phyloP scores from a whole-genome alignment of 2,797 vertebrate species.

The Ptychobarbus kaznakovi region DNA sequence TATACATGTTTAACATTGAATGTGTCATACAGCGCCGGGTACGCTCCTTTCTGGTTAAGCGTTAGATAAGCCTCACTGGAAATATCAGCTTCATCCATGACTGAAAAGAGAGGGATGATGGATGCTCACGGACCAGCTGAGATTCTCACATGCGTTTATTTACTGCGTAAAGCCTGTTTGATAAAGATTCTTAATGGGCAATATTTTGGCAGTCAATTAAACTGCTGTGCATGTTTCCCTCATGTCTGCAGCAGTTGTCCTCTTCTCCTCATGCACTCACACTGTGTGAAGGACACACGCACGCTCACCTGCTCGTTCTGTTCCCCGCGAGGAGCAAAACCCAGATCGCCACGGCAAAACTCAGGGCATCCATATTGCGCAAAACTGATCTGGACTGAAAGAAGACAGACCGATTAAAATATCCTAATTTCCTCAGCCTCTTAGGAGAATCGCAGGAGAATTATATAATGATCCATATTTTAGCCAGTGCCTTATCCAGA shows the following conservation, averaged over 20 bases:
- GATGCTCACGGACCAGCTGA: neutral
- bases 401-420: constrained; percentile 24
- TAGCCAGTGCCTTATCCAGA: neutral
- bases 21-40: no score
- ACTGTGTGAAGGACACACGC: neutral
- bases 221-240: neutral
- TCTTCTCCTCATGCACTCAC: neutral
- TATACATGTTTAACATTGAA: neutral
- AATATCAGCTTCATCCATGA: neutral
- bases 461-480: neutral
- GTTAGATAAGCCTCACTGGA: neutral
- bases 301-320: constrained; percentile 87
- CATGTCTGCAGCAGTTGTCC: neutral
- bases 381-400: constrained; percentile 2
- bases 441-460: neutral
- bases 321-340: constrained; percentile 81
- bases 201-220: no score
- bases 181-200: neutral
- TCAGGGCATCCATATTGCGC: constrained; percentile 81
- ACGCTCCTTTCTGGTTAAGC: no score
- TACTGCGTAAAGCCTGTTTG: neutral
- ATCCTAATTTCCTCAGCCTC: constrained; percentile 10
- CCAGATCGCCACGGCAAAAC: constrained; percentile 78
- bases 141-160: neutral
- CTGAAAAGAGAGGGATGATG: neutral